Base-by-base conservation (phyloP, 2,888 invertebrate genomes). In the Acleris holmiana region DNA sequence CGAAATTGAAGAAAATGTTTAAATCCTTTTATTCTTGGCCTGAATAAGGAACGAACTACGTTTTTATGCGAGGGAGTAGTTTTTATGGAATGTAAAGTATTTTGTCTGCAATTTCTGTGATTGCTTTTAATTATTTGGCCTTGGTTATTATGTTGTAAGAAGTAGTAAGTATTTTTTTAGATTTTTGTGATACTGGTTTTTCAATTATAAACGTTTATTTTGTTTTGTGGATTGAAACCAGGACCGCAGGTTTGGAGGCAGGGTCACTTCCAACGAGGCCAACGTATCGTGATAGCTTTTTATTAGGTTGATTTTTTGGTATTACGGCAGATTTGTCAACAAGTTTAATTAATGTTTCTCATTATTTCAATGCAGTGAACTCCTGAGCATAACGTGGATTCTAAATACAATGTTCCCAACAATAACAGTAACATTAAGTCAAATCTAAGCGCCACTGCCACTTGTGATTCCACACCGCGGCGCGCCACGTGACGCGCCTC, bases 351-450 rank as follows among this genome's bases (percentile, higher is more conserved):
- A 29, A 10, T 3, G 3, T 13, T 35, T 35, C 13, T 2, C 4
- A 35, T 35, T 35, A 35, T 35, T 13, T 35, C 13, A 35, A 4
- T 35, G 35, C 35, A 35, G 13, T 35, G 2, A 35, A 35, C 8
- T 2, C 13, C 13, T 13, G 4, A 13, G 13, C 35, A 53, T 19
- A 21, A 35, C 18, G 21, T 15, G 10, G 17, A 17, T 47, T 35
- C 35, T 29, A 7, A 61, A 47, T 8, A 48, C 23, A 56, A 62
- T 53, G 63, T 55, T 51, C 25, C 51, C 53, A 63, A 58, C 51
- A 63, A 63, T 54, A 61, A 56, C 49, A 57, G 51, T 25, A 57
- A 63, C 48, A 59, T 58, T 64, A 64, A 64, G 58, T 64, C 64
- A 64, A 64, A 54, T 46, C 53, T 41, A 48, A 54, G 29, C 58